These are phyloP conservation scores for Catostylus mosaicus DNA, from an alignment of 30 jellyfish, hydroid and myxozoan species.

Conservation along the genomic window DNA sequence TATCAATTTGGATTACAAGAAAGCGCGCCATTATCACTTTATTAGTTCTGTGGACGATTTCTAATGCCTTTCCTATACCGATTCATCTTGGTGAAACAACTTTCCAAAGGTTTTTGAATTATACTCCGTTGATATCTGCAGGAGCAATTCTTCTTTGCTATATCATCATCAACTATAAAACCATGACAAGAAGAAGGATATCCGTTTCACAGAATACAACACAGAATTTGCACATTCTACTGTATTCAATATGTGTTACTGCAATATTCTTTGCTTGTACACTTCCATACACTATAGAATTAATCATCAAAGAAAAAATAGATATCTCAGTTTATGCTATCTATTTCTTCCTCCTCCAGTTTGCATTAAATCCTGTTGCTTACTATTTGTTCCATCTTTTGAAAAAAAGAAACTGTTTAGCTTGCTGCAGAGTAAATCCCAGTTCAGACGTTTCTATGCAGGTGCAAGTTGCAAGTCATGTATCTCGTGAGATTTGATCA, in stretches of 20 bases:
- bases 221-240: neutral
- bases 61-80: neutral
- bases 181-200: neutral
- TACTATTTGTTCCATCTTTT: neutral
- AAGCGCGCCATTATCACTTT: neutral
- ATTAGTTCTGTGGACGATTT: neutral
- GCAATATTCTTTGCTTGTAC: neutral
- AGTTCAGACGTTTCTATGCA: too few species aligned
- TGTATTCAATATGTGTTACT: neutral
- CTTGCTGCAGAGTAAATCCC: neutral
- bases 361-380: neutral
- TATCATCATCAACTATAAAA: neutral
- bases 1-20: neutral
- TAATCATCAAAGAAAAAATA: neutral
- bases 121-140: neutral
- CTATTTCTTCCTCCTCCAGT: neutral
- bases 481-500: too few species aligned
- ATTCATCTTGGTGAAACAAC: neutral
- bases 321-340: neutral
- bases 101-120: neutral
- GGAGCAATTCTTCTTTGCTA: neutral
- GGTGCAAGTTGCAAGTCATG: too few species aligned
- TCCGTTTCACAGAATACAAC: neutral
- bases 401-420: neutral
- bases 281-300: neutral